A percentile compares a stretch with the other conserved stretches of the same genome.
phyloP scores from a whole-genome alignment of 2,113 vertebrate genomes.

The Microcebus murinus region DNA sequence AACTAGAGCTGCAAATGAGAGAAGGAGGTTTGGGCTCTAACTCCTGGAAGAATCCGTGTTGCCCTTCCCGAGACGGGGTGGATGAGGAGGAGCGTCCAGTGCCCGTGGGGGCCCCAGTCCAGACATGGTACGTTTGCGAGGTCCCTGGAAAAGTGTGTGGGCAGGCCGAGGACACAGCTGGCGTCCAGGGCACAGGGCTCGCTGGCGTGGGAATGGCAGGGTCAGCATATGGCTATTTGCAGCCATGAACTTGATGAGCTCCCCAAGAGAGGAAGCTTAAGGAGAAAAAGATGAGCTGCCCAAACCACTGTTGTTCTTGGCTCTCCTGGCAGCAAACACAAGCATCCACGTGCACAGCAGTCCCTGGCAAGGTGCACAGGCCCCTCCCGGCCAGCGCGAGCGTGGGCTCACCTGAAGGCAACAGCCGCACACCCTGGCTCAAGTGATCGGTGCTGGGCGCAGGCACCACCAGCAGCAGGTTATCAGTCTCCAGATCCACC shows the following conservation, averaged over 20 bases:
- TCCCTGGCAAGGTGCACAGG: neutral
- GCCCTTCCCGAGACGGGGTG: neutral
- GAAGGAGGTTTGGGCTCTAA: neutral
- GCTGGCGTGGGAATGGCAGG: neutral
- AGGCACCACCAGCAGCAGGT: constrained; percentile 88
- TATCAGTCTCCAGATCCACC: constrained; percentile 82
- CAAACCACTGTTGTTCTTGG: too few species aligned
- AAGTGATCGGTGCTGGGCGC: constrained; percentile 84
- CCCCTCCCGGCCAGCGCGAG: too few species aligned
- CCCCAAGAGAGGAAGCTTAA: accelerated
- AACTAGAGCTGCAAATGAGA: neutral
- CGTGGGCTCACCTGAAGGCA: constrained; percentile 91
- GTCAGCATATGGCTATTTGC: accelerated
- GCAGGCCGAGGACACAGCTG: too few species aligned
- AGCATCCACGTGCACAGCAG: neutral
- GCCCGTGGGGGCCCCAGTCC: too few species aligned
- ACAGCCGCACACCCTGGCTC: constrained; percentile 87
- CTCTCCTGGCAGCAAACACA: neutral
- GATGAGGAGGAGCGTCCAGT: neutral
- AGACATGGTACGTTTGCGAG: accelerated
- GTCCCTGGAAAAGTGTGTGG: neutral
- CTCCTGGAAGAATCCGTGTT: neutral
- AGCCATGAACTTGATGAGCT: accelerated
- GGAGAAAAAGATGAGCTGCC: neutral
- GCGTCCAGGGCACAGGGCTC: neutral